These are phyloP conservation scores for Pelobates fuscus DNA, from an alignment of 2,113 vertebrate species.

Conservation along the genomic window DNA sequence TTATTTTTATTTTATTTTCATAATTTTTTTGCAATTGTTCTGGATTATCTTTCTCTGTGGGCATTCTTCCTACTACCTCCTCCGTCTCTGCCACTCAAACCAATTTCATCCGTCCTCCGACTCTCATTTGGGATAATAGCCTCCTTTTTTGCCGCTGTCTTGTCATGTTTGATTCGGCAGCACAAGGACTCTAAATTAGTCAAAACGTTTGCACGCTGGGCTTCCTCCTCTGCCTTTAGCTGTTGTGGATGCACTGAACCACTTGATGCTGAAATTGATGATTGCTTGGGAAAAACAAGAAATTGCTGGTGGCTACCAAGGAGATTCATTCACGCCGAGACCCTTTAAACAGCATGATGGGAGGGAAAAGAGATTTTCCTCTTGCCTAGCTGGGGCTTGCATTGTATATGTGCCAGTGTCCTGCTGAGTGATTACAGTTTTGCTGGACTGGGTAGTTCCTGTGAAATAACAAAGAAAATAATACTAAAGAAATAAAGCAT, in stretches of 20 bases:
- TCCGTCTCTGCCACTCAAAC: slow-evolving; percentile 68
- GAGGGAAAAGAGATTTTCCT: slow-evolving; percentile 56
- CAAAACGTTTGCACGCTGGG: slow-evolving; percentile 67
- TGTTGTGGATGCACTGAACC: slow-evolving; percentile 58
- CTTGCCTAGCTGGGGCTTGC: slow-evolving; percentile 53
- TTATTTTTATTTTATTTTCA: no score
- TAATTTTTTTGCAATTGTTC: slow-evolving; percentile 28
- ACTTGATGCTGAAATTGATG: slow-evolving; percentile 71
- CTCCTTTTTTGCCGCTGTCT: slow-evolving; percentile 64
- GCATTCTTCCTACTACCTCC: slow-evolving; percentile 56
- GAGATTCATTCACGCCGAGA: slow-evolving; percentile 58
- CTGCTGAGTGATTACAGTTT: slow-evolving; percentile 63
- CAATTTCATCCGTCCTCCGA: slow-evolving; percentile 61
- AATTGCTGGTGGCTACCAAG: slow-evolving; percentile 61
- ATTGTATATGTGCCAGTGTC: slow-evolving; percentile 58
- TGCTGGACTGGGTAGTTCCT: slow-evolving; percentile 61
- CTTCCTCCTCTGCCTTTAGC: slow-evolving; percentile 57
- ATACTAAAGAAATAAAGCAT: slow-evolving; percentile 26
- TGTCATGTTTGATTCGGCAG: slow-evolving; percentile 72
- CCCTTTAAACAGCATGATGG: slow-evolving; percentile 56
- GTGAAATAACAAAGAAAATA: slow-evolving; percentile 62
- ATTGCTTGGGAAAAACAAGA: slow-evolving; percentile 63
- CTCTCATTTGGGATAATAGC: slow-evolving; percentile 72
- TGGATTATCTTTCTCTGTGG: slow-evolving; percentile 55
- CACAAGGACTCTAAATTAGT: slow-evolving; percentile 75